phyloP scores from a whole-genome alignment of 2,797 vertebrate species.

The Phaenicophaeus curvirostris region DNA sequence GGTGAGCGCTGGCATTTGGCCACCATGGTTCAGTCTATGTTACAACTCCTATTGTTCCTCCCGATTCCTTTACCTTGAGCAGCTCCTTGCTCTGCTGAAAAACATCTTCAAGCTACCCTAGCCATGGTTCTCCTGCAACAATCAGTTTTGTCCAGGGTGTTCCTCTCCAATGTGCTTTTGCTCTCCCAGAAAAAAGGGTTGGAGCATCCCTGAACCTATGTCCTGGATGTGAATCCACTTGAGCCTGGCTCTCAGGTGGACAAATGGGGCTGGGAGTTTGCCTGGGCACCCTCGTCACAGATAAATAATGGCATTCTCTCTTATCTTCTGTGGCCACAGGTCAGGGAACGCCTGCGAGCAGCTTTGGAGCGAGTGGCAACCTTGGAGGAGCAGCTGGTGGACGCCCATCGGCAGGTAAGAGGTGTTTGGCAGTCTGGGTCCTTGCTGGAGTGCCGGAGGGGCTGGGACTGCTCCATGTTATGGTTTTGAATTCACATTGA shows the following conservation, averaged over 20 bases:
- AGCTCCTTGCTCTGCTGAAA: background rate
- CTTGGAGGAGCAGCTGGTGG: constrained; percentile 89
- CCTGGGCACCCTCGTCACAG: background rate
- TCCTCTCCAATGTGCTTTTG: background rate
- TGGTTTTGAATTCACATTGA: background rate
- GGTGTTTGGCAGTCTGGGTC: background rate
- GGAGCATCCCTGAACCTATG: background rate
- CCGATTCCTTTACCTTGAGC: background rate
- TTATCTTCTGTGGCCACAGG: constrained; percentile 73
- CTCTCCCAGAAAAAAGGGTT: background rate
- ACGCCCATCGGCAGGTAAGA: constrained; percentile 89
- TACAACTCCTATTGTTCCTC: background rate
- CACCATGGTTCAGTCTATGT: background rate
- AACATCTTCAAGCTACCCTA: background rate
- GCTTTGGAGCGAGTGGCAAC: constrained; percentile 91
- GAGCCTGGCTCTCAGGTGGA: background rate
- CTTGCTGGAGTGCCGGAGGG: rapidly evolving
- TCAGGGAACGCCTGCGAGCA: constrained; percentile 91
- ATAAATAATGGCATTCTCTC: background rate
- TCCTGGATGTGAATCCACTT: background rate
- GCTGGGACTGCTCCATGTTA: background rate
- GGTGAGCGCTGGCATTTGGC: background rate
- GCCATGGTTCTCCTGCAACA: background rate
- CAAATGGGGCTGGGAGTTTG: background rate
- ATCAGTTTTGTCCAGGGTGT: background rate